Conservation (phyloP, 1,140 invertebrate genomes). For the Triops cancriformis region DNA sequence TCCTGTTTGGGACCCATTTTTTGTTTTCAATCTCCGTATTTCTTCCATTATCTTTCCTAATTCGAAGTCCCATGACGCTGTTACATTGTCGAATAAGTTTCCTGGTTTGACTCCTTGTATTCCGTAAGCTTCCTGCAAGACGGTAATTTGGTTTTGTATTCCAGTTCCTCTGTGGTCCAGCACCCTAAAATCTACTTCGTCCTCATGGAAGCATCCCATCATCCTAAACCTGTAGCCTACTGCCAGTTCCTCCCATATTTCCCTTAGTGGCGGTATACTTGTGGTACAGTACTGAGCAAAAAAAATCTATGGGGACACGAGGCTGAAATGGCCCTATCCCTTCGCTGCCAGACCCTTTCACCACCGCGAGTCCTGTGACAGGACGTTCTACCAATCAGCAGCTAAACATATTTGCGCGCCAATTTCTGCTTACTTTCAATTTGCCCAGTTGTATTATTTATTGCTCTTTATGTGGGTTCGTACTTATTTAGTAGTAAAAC, state of each 20-base stretch:
- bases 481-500: too few species aligned
- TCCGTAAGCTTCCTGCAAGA: background rate
- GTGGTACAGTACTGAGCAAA: background rate
- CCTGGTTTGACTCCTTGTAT: background rate
- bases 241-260: background rate
- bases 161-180: background rate
- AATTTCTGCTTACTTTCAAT: too few species aligned
- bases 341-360: too few species aligned
- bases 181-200: background rate
- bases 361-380: too few species aligned
- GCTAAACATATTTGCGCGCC: too few species aligned
- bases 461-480: too few species aligned
- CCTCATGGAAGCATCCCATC: background rate
- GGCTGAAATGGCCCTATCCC: too few species aligned
- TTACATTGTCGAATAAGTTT: background rate
- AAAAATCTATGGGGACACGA: too few species aligned
- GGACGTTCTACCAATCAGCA: too few species aligned
- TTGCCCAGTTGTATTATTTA: too few species aligned
- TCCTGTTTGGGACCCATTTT: background rate
- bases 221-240: too few species aligned
- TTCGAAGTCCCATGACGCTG: background rate
- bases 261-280: background rate
- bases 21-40: background rate
- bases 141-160: background rate
- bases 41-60: background rate